Evolutionary conservation across 2,797 vertebrate species (phyloP).

Genomic region (Miopithecus talapoin): DNA sequence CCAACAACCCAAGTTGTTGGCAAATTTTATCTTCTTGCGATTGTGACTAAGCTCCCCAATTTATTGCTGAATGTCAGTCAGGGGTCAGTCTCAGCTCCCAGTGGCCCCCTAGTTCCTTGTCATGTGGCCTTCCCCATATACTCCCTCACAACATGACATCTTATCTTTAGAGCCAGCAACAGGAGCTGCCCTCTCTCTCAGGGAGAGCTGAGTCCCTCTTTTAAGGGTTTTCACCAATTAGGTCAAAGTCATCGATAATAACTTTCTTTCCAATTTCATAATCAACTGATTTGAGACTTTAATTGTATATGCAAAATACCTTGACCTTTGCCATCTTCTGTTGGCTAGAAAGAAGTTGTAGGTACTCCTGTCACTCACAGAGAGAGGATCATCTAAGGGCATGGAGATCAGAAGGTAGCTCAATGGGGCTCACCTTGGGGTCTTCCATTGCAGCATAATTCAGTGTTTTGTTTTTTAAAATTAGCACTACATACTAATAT

Average conservation of each 20-base stretch:
- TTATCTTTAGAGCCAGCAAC: not conserved
- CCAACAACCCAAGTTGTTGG: not conserved
- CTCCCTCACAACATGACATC: not conserved
- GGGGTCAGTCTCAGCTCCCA: not conserved
- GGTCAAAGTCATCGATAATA: not conserved
- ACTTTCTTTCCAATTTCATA: not conserved
- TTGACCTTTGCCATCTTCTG: not conserved
- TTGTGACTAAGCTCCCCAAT: not conserved
- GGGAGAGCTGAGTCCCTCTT: not conserved
- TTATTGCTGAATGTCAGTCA: not conserved
- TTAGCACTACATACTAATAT: too few relatives aligned
- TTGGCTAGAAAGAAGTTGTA: not conserved
- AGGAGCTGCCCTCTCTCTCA: not conserved
- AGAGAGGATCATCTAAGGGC: not conserved
- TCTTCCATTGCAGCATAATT: not conserved
- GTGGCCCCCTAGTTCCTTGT: fast-evolving
- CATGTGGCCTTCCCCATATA: not conserved
- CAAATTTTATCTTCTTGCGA: not conserved
- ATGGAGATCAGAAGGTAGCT: not conserved
- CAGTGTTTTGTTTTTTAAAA: not conserved
- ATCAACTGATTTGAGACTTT: not conserved
- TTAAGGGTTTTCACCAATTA: not conserved
- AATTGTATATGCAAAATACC: not conserved
- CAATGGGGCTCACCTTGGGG: not conserved
- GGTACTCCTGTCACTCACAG: not conserved